phyloP scores from a whole-genome alignment of 2,797 vertebrate species.

The Poecile montanus region DNA sequence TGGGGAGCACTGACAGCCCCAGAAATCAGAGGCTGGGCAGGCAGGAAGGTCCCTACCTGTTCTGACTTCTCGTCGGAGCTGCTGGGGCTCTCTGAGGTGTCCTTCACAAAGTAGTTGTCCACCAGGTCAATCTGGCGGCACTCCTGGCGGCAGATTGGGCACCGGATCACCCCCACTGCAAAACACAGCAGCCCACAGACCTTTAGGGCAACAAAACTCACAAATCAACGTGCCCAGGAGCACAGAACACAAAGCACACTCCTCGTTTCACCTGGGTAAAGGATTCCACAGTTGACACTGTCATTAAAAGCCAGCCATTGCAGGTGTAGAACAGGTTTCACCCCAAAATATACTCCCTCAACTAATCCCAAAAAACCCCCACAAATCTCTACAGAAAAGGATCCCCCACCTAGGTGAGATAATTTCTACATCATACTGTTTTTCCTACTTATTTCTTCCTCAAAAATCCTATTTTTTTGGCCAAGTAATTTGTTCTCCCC shows the following conservation, averaged over 20 bases:
- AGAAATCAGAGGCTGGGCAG: background rate
- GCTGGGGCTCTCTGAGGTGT: conserved; percentile 88
- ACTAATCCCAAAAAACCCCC: background rate
- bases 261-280: background rate
- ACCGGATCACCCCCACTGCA: conserved; percentile 92
- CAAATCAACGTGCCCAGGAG: fast-evolving
- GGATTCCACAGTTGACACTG: fast-evolving
- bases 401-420: background rate
- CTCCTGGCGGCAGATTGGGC: conserved; percentile 93
- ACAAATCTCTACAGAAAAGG: background rate
- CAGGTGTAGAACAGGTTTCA: background rate
- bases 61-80: conserved; percentile 91
- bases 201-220: fast-evolving
- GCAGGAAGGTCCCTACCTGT: conserved; percentile 81
- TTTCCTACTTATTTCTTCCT: background rate
- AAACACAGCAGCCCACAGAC: background rate
- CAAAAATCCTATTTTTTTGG: fast-evolving
- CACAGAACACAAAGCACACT: background rate
- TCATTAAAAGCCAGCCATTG: background rate
- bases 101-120: conserved; percentile 98
- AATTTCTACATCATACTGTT: background rate
- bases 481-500: background rate
- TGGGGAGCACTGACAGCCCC: background rate
- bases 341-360: no score
- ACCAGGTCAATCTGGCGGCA: conserved; percentile 97